Evolutionary conservation across 2,888 invertebrate species (phyloP), one percentile per base, ranked within the genome.

Genomic region (Catocala nupta): DNA sequence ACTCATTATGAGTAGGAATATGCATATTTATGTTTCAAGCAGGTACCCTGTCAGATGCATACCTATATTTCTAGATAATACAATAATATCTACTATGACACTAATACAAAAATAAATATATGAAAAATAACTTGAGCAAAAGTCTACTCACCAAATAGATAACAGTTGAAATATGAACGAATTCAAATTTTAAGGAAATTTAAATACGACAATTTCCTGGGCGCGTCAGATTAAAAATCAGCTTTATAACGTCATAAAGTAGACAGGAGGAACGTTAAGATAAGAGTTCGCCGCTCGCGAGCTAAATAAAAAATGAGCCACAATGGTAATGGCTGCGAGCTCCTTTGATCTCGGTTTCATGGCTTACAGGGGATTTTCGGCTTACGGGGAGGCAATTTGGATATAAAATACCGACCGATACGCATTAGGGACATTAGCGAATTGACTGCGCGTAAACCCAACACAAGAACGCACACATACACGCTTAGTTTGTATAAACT

Each of bases 231-330:
- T 94, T 94, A 93, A 94, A 94, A 94, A 93, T 93, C 93, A 92
- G 88, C 93, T 93, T 94, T 93, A 94, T 92, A 88, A 91, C 93
- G 84, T 93, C 92, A 94, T 93, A 94, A 94, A 93, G 87, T 88
- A 92, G 82, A 83, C 85, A 82, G 86, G 84, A 81, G 81, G 77
- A 78, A 83, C 88, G 88, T 90, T 90, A 91, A 93, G 93, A 93
- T 93, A 93, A 94, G 91, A 92, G 88, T 85, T 83, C 85, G 75
- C 78, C 81, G 77, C 80, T 82, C 83, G 78, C 79, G 77, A 73
- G 85, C 88, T 94, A 93, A 94, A 94, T 94, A 94, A 94, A 93
- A 93, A 92, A 94, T 94, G 93, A 93, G 94, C 93, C 92, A 88
- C 93, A 93, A 91, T 92, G 88, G 93, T 92, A 93, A 93, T 91